Conservation (phyloP, 2,888 invertebrate species). For the Agriopis aurantiaria region DNA sequence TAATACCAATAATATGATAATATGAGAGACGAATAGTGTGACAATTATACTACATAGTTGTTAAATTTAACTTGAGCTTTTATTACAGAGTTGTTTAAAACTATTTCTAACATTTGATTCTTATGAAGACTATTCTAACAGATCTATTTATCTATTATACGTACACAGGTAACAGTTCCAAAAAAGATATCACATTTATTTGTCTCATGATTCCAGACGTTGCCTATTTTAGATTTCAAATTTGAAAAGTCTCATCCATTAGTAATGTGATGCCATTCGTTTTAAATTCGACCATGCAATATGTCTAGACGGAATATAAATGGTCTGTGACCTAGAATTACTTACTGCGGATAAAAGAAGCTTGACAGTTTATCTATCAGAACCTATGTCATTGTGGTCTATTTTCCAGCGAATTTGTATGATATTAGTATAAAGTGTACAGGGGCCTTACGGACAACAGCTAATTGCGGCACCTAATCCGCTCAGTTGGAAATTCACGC, state of each 20-base stretch:
- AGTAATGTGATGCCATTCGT: slow-evolving; percentile 78
- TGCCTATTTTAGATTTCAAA: slow-evolving; percentile 81
- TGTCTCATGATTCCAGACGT: slow-evolving; percentile 75
- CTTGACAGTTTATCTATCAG: slow-evolving; percentile 43
- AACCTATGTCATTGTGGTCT: slow-evolving; percentile 36
- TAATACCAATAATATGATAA: no score
- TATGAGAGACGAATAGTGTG: no score
- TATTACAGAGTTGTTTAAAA: no score
- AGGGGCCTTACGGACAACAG: no score
- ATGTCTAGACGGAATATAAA: slow-evolving; percentile 85
- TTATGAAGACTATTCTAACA: background rate
- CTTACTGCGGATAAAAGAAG: slow-evolving; percentile 59
- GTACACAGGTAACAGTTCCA: slow-evolving; percentile 5
- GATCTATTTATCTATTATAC: background rate
- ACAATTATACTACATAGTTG: no score
- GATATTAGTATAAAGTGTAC: background rate
- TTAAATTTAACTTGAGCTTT: no score
- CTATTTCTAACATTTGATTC: background rate
- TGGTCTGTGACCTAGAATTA: slow-evolving; percentile 83
- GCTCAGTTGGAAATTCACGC: no score
- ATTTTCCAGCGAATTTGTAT: slow-evolving; percentile 1
- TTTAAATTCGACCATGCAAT: slow-evolving; percentile 86
- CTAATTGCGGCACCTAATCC: no score
- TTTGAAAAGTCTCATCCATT: slow-evolving; percentile 80
- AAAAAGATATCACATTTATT: slow-evolving; percentile 49